These are phyloP conservation scores for Paramuricea clavata DNA, from an alignment of 92 coral and sea anemone genomes.

Conservation along the genomic window DNA sequence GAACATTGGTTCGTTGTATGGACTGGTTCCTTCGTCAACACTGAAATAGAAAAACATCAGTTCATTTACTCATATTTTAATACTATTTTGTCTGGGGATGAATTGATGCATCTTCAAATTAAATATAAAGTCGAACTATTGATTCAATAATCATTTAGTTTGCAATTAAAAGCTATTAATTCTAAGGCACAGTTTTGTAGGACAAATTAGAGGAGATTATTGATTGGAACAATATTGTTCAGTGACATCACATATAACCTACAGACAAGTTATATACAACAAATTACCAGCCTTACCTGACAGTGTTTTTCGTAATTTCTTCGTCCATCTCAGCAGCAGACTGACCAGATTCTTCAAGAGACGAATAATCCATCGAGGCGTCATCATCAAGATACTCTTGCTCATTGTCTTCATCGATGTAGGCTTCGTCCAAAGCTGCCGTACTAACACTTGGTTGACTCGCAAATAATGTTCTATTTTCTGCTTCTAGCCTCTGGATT, in stretches of 20 bases:
- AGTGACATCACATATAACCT: too few species aligned
- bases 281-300: neutral
- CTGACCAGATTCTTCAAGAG: neutral
- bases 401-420: neutral
- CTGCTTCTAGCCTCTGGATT: neutral
- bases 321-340: slow-evolving; percentile 5
- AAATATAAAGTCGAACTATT: neutral
- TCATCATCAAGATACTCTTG: neutral
- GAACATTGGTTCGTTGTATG: slow-evolving; percentile 10
- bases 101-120: neutral
- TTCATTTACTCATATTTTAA: too few species aligned
- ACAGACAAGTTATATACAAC: too few species aligned
- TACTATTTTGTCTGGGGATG: neutral
- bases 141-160: neutral
- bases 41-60: neutral
- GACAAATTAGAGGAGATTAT: too few species aligned
- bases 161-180: neutral
- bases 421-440: slow-evolving; percentile 9
- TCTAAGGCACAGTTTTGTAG: neutral
- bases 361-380: neutral
- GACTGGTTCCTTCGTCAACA: neutral
- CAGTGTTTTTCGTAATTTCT: neutral
- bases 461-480: neutral
- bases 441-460: neutral
- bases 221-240: too few species aligned